Base-by-base conservation (phyloP, 2,113 vertebrate genomes). In the Corydoras maculifer region DNA sequence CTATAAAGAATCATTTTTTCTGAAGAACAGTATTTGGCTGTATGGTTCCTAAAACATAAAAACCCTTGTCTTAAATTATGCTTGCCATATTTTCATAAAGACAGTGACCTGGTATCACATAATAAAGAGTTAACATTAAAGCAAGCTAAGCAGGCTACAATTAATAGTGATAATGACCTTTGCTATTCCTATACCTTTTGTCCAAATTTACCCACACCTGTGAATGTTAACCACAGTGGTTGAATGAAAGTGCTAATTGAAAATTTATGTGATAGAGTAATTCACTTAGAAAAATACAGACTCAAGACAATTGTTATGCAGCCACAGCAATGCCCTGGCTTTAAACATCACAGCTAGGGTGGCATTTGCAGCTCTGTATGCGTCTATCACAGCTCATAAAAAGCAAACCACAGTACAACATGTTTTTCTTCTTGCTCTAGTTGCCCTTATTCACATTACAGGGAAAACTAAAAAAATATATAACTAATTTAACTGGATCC, bases 241-340 rank as follows among this genome's bases (percentile, higher is more conserved):
- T 93, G 87, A 89, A 92, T 93, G 93, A 93, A 94, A 94, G 93
- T 92, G 92, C 92, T 95, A 98, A 97, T 98, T 98, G 94, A 91
- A 94, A 98, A 96, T 98, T 25, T 92, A 97, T 92, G 93, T 94
- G 94, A 95, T 93, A 88, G 92, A 93, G 93, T 97, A 96, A 99
- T 98, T 43, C 7, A 43, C 35, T 8, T 98, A 96, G 96, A 94
- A 92, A 92, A 98, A 92, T 92, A 90, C 83, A 89, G 88, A 87
- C 85, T 87, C 88, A 88, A 92, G 92, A 93, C 92, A 92, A 91
- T 91, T 92, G 91, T 91, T 88, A 85, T 88, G 89, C 90, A 85
- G 86, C 88, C 87, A 85, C 79, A 54, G 57, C 10, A 62, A 77
- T 61, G 75, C 86, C 87, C 57, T 80, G 91, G 90, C 85, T 86